Evolutionary conservation across 35 echinoderm and acorn worm genomes (phyloP).

Genomic region (Strongylocentrotus purpuratus): DNA sequence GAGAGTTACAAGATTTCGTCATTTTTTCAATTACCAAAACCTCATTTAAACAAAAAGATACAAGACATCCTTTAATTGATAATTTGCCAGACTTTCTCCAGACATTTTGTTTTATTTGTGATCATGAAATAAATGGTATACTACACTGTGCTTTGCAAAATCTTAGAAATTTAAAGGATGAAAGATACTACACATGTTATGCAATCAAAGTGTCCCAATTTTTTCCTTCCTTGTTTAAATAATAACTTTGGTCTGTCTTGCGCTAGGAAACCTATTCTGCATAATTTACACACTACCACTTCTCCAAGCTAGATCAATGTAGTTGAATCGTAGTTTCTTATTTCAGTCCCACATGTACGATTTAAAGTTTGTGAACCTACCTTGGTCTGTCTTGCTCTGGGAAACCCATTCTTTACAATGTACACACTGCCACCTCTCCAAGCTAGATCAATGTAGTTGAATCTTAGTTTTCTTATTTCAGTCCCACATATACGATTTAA

Average conservation of each 20-base stretch:
- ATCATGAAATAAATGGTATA: too few relatives aligned
- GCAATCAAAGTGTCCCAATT: too few relatives aligned
- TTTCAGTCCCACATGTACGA: not conserved
- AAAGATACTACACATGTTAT: too few relatives aligned
- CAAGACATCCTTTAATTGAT: too few relatives aligned
- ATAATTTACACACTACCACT: slow-evolving; percentile 72
- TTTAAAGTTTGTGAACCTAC: slow-evolving; percentile 27
- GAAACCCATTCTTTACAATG: slow-evolving; percentile 81
- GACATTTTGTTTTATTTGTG: too few relatives aligned
- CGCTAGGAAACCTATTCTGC: slow-evolving; percentile 82
- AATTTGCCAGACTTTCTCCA: too few relatives aligned
- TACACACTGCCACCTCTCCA: slow-evolving; percentile 80
- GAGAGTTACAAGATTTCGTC: too few relatives aligned
- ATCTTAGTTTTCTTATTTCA: not conserved
- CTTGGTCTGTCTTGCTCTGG: slow-evolving; percentile 56
- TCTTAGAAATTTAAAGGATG: too few relatives aligned
- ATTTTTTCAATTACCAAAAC: too few relatives aligned
- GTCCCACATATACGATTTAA: not conserved
- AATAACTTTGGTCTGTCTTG: not conserved
- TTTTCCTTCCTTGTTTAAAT: too few relatives aligned
- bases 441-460: not conserved
- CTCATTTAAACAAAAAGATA: too few relatives aligned
- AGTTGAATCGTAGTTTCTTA: not conserved
- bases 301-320: slow-evolving; percentile 58
- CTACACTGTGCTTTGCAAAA: too few relatives aligned